Conservation (phyloP, 2,113 vertebrate genomes). For the Lycocorax pyrrhopterus region DNA sequence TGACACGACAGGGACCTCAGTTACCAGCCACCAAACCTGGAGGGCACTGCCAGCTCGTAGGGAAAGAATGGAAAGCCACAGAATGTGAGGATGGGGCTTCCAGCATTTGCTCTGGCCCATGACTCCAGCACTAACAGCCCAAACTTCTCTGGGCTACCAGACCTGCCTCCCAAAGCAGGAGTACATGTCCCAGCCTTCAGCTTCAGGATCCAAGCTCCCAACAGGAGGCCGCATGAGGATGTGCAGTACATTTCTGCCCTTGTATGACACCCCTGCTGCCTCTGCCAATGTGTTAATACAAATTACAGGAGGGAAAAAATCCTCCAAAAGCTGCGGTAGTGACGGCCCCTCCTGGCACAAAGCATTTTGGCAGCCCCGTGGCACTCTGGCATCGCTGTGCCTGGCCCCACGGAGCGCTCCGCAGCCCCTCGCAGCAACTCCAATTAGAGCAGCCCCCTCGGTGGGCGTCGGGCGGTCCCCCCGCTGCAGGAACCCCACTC, state of each 20-base stretch:
- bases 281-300: neutral
- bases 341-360: neutral
- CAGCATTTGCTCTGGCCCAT: neutral
- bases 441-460: slow-evolving; percentile 27
- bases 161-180: neutral
- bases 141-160: neutral
- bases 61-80: neutral
- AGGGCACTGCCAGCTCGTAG: neutral
- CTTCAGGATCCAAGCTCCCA: neutral
- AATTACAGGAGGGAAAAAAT: neutral
- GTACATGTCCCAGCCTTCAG: neutral
- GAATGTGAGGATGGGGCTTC: neutral
- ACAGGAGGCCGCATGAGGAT: slow-evolving; percentile 10
- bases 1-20: neutral
- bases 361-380: neutral
- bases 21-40: neutral
- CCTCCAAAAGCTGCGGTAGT: neutral
- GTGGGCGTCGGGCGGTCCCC: neutral
- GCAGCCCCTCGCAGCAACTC: neutral
- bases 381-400: neutral
- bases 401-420: neutral
- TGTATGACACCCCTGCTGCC: neutral
- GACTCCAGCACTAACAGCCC: neutral
- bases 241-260: neutral
- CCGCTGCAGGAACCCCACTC: neutral